Percentiles rank a stretch among this genome's conserved stretches.
phyloP scores from a whole-genome alignment of 2,888 invertebrate species.

The Ariolimax columbianus region DNA sequence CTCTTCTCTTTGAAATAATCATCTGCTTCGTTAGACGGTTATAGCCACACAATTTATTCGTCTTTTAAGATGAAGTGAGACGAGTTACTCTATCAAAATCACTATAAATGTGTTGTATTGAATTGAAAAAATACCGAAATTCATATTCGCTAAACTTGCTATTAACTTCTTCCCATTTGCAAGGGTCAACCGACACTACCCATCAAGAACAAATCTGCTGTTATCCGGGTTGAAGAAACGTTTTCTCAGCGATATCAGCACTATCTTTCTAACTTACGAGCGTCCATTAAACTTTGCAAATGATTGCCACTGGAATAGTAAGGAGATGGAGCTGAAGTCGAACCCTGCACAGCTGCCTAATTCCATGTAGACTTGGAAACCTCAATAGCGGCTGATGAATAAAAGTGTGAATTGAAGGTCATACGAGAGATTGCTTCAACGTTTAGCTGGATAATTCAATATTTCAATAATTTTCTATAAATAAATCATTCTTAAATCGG shows the following conservation, averaged over 20 bases:
- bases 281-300: not conserved
- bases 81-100: not conserved
- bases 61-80: not conserved
- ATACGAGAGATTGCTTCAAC: not conserved
- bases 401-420: conserved; percentile 3
- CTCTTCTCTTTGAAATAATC: not conserved
- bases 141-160: not conserved
- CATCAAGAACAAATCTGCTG: not conserved
- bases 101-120: not conserved
- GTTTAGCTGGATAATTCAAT: not conserved
- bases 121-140: not conserved
- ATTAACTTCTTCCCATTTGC: not conserved
- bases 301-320: not conserved
- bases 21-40: not conserved
- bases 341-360: not conserved
- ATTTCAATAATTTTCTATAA: not conserved
- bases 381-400: not conserved
- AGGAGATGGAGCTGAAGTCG: not conserved
- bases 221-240: not conserved
- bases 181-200: not conserved
- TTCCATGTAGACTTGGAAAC: not conserved
- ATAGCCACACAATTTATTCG: not conserved
- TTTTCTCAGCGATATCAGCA: not conserved
- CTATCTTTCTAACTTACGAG: not conserved
- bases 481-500: not conserved